A percentile compares a stretch with the other conserved stretches of the same genome.
These are phyloP conservation scores for Pharmacophagus antenor DNA, from an alignment of 2,888 invertebrate species.

Conservation along the genomic window DNA sequence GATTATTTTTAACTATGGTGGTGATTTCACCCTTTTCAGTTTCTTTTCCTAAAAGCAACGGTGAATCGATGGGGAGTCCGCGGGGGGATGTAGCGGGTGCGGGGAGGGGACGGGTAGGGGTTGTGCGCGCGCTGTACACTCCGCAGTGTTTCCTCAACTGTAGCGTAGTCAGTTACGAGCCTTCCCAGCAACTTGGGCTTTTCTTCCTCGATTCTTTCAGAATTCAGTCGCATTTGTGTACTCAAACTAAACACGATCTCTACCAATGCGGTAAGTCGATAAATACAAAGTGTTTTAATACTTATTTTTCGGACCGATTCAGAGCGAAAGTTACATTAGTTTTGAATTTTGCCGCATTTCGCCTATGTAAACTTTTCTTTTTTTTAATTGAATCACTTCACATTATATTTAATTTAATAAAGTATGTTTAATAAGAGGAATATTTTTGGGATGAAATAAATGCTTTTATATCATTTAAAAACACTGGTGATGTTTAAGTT, in stretches of 20 bases:
- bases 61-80: conserved; percentile 21
- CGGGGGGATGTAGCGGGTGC: neutral
- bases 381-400: too few relatives aligned
- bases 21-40: neutral
- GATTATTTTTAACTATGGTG: neutral
- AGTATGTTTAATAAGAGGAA: too few relatives aligned
- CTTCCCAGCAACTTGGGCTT: neutral
- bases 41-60: conserved; percentile 2
- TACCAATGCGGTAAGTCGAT: conserved; percentile 1
- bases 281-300: neutral
- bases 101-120: neutral
- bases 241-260: neutral
- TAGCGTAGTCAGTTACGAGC: neutral
- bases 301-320: neutral
- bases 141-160: conserved; percentile 9
- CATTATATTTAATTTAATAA: too few relatives aligned
- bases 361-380: neutral
- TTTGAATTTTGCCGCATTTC: conserved; percentile 4
- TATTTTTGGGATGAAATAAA: too few relatives aligned
- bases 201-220: neutral
- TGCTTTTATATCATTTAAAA: too few relatives aligned
- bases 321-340: neutral
- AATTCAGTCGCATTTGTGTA: neutral
- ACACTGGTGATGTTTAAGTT: neutral
- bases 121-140: conserved; percentile 14